These are phyloP conservation scores for Drosophila tani DNA, from an alignment of 1,140 invertebrate species.

Conservation along the genomic window DNA sequence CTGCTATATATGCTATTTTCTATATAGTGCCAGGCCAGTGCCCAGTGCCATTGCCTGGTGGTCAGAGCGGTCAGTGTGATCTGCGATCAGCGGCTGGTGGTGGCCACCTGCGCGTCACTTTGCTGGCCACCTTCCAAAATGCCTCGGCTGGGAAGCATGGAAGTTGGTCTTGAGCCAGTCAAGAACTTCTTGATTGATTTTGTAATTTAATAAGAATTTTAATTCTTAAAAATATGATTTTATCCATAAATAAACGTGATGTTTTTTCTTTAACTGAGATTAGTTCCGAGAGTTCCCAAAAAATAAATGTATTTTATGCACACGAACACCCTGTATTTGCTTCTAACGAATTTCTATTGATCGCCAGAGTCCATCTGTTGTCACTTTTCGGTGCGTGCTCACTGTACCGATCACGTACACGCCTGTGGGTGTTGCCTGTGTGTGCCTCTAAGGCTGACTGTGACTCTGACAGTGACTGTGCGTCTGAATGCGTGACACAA, in stretches of 20 bases:
- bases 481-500: conserved; percentile 51
- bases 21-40: conserved; percentile 8
- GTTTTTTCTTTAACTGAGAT: neutral
- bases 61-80: conserved; percentile 6
- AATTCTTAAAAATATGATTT: too few species aligned
- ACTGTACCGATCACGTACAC: conserved; percentile 44
- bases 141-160: conserved; percentile 19
- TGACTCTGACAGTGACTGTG: too few species aligned
- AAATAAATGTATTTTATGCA: too few species aligned
- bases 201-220: too few species aligned
- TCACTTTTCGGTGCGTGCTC: conserved; percentile 29
- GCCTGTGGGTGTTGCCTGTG: conserved; percentile 31
- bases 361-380: conserved; percentile 22
- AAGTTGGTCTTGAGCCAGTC: neutral
- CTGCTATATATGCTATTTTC: conserved; percentile 19
- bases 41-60: conserved; percentile 2
- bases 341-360: conserved; percentile 15
- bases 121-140: conserved; percentile 51
- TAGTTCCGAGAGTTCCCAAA: neutral
- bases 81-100: conserved; percentile 6
- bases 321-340: conserved; percentile 6
- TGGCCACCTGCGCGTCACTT: conserved; percentile 49
- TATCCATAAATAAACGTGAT: neutral
- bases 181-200: too few species aligned
- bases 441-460: neutral